Evolutionary conservation across 2,797 vertebrate species (phyloP).

Genomic region (Microhierax caerulescens): DNA sequence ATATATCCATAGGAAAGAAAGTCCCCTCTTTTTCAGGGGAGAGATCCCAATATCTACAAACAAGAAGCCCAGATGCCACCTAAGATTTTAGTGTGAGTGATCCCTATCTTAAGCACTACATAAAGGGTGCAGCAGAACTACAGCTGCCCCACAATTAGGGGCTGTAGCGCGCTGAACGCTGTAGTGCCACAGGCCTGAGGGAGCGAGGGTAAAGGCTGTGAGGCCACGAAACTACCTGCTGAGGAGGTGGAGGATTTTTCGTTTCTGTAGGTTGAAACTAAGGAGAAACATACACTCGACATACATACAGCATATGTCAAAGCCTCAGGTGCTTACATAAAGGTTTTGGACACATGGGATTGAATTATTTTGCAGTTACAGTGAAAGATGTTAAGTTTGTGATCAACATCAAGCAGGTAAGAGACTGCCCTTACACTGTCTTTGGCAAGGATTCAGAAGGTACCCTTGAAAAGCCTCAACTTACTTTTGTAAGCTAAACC

Average conservation of each 20-base stretch:
- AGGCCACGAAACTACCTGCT: fast-evolving
- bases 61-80: no score
- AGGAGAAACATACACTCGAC: fast-evolving
- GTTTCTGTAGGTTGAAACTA: background rate
- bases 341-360: fast-evolving
- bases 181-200: fast-evolving
- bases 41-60: background rate
- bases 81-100: fast-evolving
- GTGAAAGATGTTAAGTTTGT: fast-evolving
- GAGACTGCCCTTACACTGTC: fast-evolving
- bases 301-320: fast-evolving
- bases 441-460: background rate
- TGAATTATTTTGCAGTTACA: background rate
- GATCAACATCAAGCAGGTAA: fast-evolving
- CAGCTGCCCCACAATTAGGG: no score
- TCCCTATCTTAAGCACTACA: fast-evolving
- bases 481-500: background rate
- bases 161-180: background rate
- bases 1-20: fast-evolving
- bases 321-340: background rate
- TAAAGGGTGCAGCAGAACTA: background rate
- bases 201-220: fast-evolving
- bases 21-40: background rate
- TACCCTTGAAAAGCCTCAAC: background rate
- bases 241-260: background rate